Conservation (phyloP, 1,140 invertebrate genomes). For the Solen grandis region DNA sequence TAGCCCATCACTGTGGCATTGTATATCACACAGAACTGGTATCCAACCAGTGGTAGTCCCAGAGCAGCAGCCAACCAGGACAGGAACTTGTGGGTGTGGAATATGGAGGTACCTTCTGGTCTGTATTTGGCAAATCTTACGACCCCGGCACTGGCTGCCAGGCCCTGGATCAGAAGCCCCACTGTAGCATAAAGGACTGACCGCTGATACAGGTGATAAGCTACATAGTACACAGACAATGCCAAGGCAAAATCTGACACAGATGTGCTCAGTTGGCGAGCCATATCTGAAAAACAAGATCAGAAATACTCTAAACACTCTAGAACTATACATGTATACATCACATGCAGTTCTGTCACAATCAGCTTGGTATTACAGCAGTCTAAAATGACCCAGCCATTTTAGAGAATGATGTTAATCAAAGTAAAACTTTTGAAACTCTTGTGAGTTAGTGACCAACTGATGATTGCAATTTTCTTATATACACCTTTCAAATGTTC, state of each 20-base stretch:
- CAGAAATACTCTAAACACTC: too few relatives aligned
- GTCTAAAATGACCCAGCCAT: too few relatives aligned
- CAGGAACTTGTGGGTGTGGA: conserved; percentile 60
- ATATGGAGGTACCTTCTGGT: conserved; percentile 36
- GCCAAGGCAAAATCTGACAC: conserved; percentile 64
- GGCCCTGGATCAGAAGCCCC: conserved; percentile 59
- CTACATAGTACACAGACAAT: conserved; percentile 55
- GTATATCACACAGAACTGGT: conserved; percentile 55
- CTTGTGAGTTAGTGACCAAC: too few relatives aligned
- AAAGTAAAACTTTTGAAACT: too few relatives aligned
- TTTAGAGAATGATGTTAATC: too few relatives aligned
- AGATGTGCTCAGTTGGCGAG: conserved; percentile 61
- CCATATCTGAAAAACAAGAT: conserved; percentile 42
- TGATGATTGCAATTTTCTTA: too few relatives aligned
- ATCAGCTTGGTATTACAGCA: too few relatives aligned
- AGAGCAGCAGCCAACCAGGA: conserved; percentile 63
- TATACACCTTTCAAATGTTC: too few relatives aligned
- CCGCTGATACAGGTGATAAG: conserved; percentile 18
- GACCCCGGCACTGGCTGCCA: conserved; percentile 63
- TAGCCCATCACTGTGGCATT: conserved; percentile 38
- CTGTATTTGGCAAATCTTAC: conserved; percentile 58
- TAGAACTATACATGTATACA: too few relatives aligned
- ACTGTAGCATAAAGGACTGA: conserved; percentile 51
- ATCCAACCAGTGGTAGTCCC: conserved; percentile 61
- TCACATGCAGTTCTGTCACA: too few relatives aligned